Conservation (phyloP, 1,140 invertebrate genomes). For the Coboldia fuscipes region DNA sequence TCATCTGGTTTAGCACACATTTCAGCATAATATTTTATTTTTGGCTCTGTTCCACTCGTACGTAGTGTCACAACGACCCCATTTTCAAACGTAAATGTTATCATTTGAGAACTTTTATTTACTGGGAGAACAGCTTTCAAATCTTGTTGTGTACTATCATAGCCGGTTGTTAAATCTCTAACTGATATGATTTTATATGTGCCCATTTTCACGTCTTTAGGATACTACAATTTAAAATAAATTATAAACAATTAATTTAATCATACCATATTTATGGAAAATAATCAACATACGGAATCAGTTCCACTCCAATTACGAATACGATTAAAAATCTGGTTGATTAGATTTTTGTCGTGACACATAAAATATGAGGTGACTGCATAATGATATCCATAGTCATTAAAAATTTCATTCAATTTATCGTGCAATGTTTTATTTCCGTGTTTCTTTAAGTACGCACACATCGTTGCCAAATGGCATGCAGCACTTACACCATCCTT, state of each 20-base stretch:
- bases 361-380: constrained; percentile 75
- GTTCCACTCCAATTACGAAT: constrained; percentile 52
- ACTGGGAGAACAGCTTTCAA: constrained; percentile 54
- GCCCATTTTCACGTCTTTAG: constrained; percentile 39
- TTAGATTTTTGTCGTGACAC: constrained; percentile 50
- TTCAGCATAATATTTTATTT: constrained; percentile 95
- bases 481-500: constrained; percentile 91
- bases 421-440: constrained; percentile 36
- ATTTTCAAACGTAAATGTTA: constrained; percentile 85
- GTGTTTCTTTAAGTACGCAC: constrained; percentile 44
- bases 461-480: constrained; percentile 55
- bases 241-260: constrained; percentile 3
- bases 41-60: constrained; percentile 97
- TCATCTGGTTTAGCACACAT: constrained; percentile 44
- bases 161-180: constrained; percentile 77
- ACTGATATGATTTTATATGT: constrained; percentile 51
- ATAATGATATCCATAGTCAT: constrained; percentile 69
- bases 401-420: constrained; percentile 67
- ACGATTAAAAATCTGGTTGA: constrained; percentile 59
- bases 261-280: not conserved
- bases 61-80: constrained; percentile 72
- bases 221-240: constrained; percentile 42
- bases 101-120: constrained; percentile 70
- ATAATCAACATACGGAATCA: constrained; percentile 33
- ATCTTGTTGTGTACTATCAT: constrained; percentile 51